These are phyloP conservation scores for Drosophila diplacantha DNA, from an alignment of 2,888 invertebrate species.

Conservation along the genomic window DNA sequence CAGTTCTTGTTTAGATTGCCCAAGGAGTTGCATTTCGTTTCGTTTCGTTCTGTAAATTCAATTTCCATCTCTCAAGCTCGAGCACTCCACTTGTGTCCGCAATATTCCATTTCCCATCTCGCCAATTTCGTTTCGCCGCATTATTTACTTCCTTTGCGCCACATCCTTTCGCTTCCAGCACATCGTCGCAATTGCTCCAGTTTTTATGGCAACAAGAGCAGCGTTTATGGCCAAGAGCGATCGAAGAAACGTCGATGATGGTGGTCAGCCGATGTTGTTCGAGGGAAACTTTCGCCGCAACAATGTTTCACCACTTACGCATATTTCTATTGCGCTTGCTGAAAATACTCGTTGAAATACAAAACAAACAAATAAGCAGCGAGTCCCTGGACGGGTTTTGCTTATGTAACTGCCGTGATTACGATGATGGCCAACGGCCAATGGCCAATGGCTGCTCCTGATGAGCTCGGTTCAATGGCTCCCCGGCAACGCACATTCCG, in stretches of 20 bases:
- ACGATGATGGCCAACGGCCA: constrained; percentile 20
- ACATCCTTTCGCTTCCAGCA: constrained; percentile 35
- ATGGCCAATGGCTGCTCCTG: constrained; percentile 48
- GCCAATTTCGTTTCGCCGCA: constrained; percentile 36
- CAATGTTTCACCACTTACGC: constrained; percentile 55
- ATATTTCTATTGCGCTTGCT: constrained; percentile 51
- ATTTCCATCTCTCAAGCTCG: constrained; percentile 27
- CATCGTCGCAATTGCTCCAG: constrained; percentile 43
- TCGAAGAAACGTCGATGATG: constrained; percentile 39
- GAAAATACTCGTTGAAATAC: constrained; percentile 18
- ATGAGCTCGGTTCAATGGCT: constrained; percentile 68
- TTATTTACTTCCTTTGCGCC: constrained; percentile 38
- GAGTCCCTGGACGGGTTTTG: constrained; percentile 19
- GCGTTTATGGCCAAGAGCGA: constrained; percentile 66
- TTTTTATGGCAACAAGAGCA: constrained; percentile 52
- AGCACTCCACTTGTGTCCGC: constrained; percentile 27
- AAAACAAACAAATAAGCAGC: constrained; percentile 61
- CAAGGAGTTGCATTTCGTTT: constrained; percentile 15
- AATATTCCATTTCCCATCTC: constrained; percentile 30
- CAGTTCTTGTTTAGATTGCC: constrained; percentile 6
- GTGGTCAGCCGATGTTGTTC: constrained; percentile 9
- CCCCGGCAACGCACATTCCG: constrained; percentile 45
- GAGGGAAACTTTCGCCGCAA: constrained; percentile 46
- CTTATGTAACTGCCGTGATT: constrained; percentile 33
- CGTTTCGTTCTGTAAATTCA: constrained; percentile 18